These are phyloP conservation scores for Laterallus jamaicensis DNA, from an alignment of 2,113 vertebrate genomes.

Conservation along the genomic window DNA sequence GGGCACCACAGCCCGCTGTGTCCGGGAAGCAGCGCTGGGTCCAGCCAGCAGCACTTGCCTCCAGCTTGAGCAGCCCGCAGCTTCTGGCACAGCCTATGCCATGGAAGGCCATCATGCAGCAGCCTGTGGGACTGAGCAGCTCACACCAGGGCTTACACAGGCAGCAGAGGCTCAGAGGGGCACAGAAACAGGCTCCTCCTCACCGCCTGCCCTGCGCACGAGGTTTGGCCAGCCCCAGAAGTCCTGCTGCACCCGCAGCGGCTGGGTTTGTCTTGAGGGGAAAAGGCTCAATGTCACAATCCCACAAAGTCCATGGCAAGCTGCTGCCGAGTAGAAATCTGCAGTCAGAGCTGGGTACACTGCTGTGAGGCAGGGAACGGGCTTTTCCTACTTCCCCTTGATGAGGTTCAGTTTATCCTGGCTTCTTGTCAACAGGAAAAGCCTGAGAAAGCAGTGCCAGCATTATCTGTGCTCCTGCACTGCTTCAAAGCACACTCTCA, in stretches of 20 bases:
- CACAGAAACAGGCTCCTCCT: neutral
- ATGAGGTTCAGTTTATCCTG: neutral
- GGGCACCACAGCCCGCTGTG: neutral
- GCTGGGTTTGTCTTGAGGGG: neutral
- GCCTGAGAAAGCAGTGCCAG: neutral
- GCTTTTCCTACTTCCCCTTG: neutral
- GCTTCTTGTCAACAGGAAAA: neutral
- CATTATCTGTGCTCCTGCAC: neutral
- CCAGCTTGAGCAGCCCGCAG: neutral
- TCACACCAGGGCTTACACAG: neutral
- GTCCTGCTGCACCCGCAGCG: neutral
- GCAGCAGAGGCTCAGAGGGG: neutral
- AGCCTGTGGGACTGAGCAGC: neutral
- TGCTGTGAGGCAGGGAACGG: neutral
- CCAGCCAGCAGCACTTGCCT: fast-evolving
- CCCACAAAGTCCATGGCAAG: neutral
- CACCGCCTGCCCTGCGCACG: fast-evolving
- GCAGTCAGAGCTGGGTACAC: neutral
- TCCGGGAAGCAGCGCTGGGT: neutral
- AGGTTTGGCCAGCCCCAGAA: neutral
- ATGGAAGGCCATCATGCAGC: neutral
- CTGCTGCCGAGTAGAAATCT: neutral
- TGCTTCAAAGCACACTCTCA: neutral
- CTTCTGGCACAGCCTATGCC: neutral
- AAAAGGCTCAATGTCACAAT: neutral